These are phyloP conservation scores for Mythimna vitellina DNA, from an alignment of 2,888 invertebrate species.

Conservation along the genomic window DNA sequence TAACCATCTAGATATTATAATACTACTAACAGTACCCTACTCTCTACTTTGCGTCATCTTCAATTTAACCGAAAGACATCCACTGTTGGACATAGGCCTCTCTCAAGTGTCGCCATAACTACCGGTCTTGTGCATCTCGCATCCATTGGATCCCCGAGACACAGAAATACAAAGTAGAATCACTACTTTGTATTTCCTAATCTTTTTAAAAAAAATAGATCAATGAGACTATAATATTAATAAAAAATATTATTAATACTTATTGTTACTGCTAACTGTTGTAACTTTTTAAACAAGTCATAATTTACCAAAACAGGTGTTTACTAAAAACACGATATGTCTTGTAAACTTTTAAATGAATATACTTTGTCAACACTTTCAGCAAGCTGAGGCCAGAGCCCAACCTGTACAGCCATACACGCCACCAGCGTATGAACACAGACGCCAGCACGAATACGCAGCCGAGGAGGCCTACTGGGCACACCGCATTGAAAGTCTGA, in stretches of 20 bases:
- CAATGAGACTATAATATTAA: too few species aligned
- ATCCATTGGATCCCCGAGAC: too few species aligned
- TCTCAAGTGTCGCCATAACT: too few species aligned
- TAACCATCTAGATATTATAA: background rate
- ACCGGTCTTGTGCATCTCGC: too few species aligned
- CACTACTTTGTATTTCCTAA: background rate
- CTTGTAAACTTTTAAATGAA: too few species aligned
- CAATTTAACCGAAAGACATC: too few species aligned
- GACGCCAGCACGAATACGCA: slow-evolving; percentile 76
- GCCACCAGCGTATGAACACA: slow-evolving; percentile 78
- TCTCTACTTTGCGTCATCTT: too few species aligned
- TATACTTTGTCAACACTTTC: slow-evolving; percentile 56
- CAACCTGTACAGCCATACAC: slow-evolving; percentile 73
- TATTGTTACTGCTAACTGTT: background rate
- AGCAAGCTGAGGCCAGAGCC: slow-evolving; percentile 77
- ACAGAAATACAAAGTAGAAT: too few species aligned
- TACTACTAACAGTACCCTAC: background rate
- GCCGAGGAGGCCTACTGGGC: slow-evolving; percentile 88
- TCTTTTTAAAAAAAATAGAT: background rate
- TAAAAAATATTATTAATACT: too few species aligned
- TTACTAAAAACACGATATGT: too few species aligned
- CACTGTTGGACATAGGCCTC: too few species aligned
- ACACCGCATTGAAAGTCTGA: slow-evolving; percentile 83
- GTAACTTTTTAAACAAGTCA: too few species aligned
- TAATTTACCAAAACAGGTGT: background rate